Base-by-base conservation (phyloP, 2,888 invertebrate species). In the Eucera pruinosa region DNA sequence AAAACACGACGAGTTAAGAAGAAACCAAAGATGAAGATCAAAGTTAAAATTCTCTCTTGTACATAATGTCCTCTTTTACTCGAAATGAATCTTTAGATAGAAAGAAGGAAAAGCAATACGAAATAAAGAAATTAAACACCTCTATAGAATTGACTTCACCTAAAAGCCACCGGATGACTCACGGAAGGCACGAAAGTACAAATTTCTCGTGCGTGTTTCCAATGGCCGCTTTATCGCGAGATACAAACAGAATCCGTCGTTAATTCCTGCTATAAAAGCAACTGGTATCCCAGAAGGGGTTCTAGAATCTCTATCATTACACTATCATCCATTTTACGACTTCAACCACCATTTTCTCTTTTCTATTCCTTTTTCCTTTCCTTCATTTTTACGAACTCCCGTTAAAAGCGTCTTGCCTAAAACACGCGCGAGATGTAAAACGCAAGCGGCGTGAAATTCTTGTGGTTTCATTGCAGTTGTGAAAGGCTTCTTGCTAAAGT, bases 331-430 rank as follows among this genome's bases (percentile, higher is more conserved):
- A 41, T 39, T 65, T 68, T 62, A 68, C 36, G 60, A 43, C 6
- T 9, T 18, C 33, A 23, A 36, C 41, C 54, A 43, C 11, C 41
- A 6, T 33, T 47, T 39, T 45, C 18, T n/a, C 11, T 23, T 7
- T 15, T 18, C 20, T 9, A 4, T 11, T 6, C 54, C 36, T 2
- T 36, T 11, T 58, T 11, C 13, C 7, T 50, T 13, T 18, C 18
- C 13, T 25, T 25, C 25, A 39, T 62, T 57, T 70, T 75, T 78
- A 65, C 60, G 57, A 68, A 20, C 15, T 5, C 20, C 60, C 15
- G 54, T 74, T 74, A 69, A 69, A 30, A 78, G 75, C 65, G 20
- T 48, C 33, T 4, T 36, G 3, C 60, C n/a, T n/a, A n/a, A n/a
- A n/a, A 54, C 4, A 47, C 11, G 15, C n/a, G 36, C 23, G 52